These are phyloP conservation scores for Euplexia lucipara DNA, from an alignment of 2,888 invertebrate genomes.

Conservation along the genomic window DNA sequence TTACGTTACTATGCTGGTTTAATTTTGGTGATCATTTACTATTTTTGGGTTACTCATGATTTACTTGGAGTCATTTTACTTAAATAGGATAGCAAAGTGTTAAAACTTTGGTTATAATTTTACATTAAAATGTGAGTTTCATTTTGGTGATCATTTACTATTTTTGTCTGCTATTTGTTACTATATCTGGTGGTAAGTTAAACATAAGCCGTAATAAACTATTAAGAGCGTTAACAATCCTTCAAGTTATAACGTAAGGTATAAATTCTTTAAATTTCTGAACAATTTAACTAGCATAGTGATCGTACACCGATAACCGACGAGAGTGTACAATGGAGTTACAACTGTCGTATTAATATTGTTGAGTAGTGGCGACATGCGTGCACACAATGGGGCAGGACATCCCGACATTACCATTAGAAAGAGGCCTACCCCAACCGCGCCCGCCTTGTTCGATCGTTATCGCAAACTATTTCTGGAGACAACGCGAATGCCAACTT, in stretches of 20 bases:
- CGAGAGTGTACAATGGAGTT: not conserved
- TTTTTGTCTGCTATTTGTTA: no score
- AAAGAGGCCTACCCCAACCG: constrained; percentile 33
- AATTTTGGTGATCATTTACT: no score
- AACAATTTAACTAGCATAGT: not conserved
- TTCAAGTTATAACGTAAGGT: not conserved
- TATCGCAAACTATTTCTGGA: not conserved
- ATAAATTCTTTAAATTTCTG: not conserved
- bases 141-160: no score
- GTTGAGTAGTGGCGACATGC: not conserved
- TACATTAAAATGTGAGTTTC: no score
- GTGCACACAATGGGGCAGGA: constrained; percentile 16
- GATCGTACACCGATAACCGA: constrained; percentile 17
- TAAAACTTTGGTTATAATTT: no score
- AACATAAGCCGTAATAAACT: no score
- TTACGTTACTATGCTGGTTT: no score
- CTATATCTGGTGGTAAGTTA: no score
- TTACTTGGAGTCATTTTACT: no score
- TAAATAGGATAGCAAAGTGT: no score
- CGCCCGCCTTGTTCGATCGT: not conserved
- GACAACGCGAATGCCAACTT: not conserved
- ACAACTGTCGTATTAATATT: not conserved
- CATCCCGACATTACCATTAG: constrained; percentile 34
- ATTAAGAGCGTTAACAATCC: not conserved
- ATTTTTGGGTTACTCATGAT: no score